Conservation (phyloP, 2,797 vertebrate genomes). For the Sitta carolinensis region DNA sequence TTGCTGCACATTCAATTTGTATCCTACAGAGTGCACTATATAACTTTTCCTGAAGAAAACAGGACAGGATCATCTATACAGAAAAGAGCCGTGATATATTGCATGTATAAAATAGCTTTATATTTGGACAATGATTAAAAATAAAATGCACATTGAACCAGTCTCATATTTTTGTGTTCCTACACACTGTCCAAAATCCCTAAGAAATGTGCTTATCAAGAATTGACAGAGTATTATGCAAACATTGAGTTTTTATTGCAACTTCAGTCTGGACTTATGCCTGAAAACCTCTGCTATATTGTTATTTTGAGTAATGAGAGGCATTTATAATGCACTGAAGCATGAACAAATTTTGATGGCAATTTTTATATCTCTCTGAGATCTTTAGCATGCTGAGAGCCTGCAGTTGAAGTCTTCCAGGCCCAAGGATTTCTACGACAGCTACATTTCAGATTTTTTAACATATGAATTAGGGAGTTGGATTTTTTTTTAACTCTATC, state of each 20-base stretch:
- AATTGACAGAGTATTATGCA: constrained; percentile 22
- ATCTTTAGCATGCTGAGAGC: neutral
- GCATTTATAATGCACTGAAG: constrained; percentile 16
- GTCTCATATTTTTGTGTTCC: neutral
- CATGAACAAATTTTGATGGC: neutral
- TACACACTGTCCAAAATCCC: constrained; percentile 25
- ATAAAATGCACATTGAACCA: constrained; percentile 23
- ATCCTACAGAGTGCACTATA: constrained; percentile 24
- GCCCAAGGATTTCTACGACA: neutral
- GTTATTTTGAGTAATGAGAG: constrained; percentile 34
- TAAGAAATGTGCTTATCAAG: constrained; percentile 18
- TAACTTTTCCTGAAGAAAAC: constrained; percentile 35
- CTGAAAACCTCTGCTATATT: neutral
- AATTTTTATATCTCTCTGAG: constrained; percentile 36
- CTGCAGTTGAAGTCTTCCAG: neutral
- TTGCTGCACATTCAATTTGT: constrained; percentile 49
- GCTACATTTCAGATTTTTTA: neutral
- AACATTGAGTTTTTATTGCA: constrained; percentile 43
- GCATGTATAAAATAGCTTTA: neutral
- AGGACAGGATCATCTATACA: neutral
- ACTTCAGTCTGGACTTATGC: constrained; percentile 22
- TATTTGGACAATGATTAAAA: constrained; percentile 33
- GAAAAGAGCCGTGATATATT: neutral
- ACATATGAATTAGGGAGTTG: neutral
- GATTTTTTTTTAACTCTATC: neutral